Evolutionary conservation across 92 coral and sea anemone species (phyloP), one percentile per base, ranked within the genome.

Genomic region (Meandrina meandrites): DNA sequence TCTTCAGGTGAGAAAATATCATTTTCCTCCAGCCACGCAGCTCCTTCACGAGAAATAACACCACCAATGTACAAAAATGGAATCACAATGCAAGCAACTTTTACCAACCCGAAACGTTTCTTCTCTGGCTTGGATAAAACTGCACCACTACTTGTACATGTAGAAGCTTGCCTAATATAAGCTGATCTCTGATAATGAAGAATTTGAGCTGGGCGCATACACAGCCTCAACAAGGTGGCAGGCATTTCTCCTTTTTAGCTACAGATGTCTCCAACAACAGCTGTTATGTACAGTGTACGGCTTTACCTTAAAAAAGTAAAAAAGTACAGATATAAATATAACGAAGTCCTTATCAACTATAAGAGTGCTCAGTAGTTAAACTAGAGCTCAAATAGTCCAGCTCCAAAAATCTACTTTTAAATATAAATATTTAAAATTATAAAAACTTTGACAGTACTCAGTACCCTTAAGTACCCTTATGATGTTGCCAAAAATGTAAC

Each of bases 1-100:
- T 94, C 98, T 64, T 94, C 98, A 18, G 98, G 98, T 19, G 96
- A 89, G 66, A 94, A 94, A 31, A 94, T 94, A 37, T 94, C 98
- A 87, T 94, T 91, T 22, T 94, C 98, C 80, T 94, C 98, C 57
- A 94, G 83, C 98, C 95, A 94, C 3, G 98, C 98, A 3, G 98
- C 98, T 47, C 98, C 96, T 79, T 94, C 98, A 19, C 98, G 88
- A 28, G 98, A 94, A 68, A 89, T 89, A 24, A 94, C 50, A 71
- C 94, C 96, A 35, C 98, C 98, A 81, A 93, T 53, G 34, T 91
- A 82, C 58, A 93, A 37, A 78, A 93, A 93, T 74, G 98, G 98
- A 19, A 89, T 82, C 8, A 93, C 84, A 0, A 94, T 62, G 8
- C 88, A 19, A 2, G 83, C 42, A 0, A 94, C 92, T 87, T 94